Percentiles rank a stretch among this genome's conserved stretches.
Evolutionary conservation across 2,113 vertebrate species (phyloP).

Genomic region (Numenius arquata): DNA sequence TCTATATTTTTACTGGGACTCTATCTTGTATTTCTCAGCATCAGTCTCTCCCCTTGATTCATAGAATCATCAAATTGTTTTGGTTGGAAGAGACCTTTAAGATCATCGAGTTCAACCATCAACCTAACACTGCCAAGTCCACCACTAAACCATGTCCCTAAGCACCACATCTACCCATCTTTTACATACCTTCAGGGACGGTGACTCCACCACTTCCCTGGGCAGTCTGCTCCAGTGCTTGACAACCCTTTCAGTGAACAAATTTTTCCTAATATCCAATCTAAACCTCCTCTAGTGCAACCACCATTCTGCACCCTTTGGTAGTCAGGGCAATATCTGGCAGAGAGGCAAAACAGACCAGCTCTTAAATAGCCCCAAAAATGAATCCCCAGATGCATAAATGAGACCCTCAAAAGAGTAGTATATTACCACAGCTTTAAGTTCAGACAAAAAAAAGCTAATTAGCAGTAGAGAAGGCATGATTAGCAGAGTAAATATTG

Average conservation of each 20-base stretch:
- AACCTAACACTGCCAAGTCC: not conserved
- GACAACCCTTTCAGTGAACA: not conserved
- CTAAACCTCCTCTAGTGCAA: not conserved
- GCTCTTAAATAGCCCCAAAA: not conserved
- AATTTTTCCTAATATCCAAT: not conserved
- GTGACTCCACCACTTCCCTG: not conserved
- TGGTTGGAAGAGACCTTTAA: not conserved
- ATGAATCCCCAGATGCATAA: too few relatives aligned
- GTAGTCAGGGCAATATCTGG: not conserved
- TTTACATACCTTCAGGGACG: not conserved
- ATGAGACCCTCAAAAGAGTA: too few relatives aligned
- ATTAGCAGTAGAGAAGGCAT: too few relatives aligned
- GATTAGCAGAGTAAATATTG: too few relatives aligned
- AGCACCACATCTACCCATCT: not conserved
- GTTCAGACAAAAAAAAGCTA: too few relatives aligned
- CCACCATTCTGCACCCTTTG: not conserved
- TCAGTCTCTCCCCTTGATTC: too few relatives aligned
- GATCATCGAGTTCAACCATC: not conserved
- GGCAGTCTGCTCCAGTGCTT: not conserved
- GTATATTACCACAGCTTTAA: too few relatives aligned
- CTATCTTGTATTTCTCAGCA: too few relatives aligned
- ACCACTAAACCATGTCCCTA: not conserved
- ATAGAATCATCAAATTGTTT: too few relatives aligned
- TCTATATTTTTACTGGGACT: too few relatives aligned
- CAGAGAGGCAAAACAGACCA: not conserved